A percentile compares a stretch with the other conserved stretches of the same genome.
Evolutionary conservation across 2,113 vertebrate species (phyloP).

Genomic region (Elachura formosa): DNA sequence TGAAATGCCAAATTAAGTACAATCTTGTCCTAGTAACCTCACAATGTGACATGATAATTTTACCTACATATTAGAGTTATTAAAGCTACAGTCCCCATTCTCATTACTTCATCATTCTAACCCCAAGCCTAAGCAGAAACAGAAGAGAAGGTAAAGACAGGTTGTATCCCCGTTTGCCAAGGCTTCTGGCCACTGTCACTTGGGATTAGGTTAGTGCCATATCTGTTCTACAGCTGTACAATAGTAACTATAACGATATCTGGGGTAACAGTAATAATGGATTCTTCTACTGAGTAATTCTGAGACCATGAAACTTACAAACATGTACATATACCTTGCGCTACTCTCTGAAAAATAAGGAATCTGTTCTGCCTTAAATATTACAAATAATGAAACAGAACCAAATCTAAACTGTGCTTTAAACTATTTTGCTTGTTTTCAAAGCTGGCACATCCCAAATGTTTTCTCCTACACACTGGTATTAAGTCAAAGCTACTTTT

Average conservation of each 20-base stretch:
- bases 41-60: neutral
- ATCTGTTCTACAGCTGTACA: neutral
- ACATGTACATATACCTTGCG: neutral
- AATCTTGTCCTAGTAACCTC: neutral
- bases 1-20: neutral
- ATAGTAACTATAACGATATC: neutral
- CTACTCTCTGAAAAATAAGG: neutral
- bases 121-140: neutral
- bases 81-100: neutral
- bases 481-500: neutral
- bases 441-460: neutral
- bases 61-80: neutral
- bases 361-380: neutral
- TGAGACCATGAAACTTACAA: rapidly evolving
- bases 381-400: neutral
- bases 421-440: neutral
- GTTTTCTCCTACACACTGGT: neutral
- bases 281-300: neutral
- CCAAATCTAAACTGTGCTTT: neutral
- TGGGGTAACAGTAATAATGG: neutral
- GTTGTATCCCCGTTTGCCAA: neutral
- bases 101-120: neutral
- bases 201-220: neutral
- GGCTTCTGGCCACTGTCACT: neutral
- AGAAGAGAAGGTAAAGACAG: neutral